Base-by-base conservation (phyloP, 2,113 vertebrate species). In the Spizaetus ornatus region DNA sequence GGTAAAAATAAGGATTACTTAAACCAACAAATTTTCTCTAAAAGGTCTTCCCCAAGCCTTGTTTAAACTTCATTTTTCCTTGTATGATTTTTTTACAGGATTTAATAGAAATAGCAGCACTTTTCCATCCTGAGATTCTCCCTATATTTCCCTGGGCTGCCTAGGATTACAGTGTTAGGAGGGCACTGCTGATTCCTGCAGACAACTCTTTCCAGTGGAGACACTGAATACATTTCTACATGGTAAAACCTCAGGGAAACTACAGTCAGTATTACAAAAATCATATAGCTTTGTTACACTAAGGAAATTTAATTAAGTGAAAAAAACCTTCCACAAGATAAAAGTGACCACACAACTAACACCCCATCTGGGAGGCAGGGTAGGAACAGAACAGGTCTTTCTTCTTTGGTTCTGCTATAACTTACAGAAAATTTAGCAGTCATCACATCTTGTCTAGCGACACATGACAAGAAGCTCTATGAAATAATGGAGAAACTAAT, bases 311-410 rank as follows among this genome's bases (percentile, higher is more conserved):
- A 85, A 59, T 59, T 36, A 72, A 52, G 12, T 77, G 20, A 16
- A 63, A 27, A 84, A 89, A 77, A 21, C 0, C 10, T 55, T 59
- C 18, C 17, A 43, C 21, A 21, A 47, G 10, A 40, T 55, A 65
- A 36, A 90, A 77, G 31, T 19, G 40, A 47, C n/a, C 42, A 47
- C 12, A 47, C 12, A 43, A 36, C 20, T 58, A 55, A 43, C 20
- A 42, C 1, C 7, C 3, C 0, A 23, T 63, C 34, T 72, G 29
- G 40, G 15, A 80, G 23, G n/a, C 10, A 63, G 21, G 4, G 29
- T 23, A 6, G 47, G 59, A 84, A 63, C 6, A 79, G 32, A 91
- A 45, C 17, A 81, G 21, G 11, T 55, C 50, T 79, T 22, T 81
- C 48, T 34, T 55, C 69, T 67, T 78, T 71, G 32, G 38, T 63